Evolutionary conservation across 2,888 invertebrate species (phyloP), one percentile per base, ranked within the genome.

Genomic region (Macropis europaea): DNA sequence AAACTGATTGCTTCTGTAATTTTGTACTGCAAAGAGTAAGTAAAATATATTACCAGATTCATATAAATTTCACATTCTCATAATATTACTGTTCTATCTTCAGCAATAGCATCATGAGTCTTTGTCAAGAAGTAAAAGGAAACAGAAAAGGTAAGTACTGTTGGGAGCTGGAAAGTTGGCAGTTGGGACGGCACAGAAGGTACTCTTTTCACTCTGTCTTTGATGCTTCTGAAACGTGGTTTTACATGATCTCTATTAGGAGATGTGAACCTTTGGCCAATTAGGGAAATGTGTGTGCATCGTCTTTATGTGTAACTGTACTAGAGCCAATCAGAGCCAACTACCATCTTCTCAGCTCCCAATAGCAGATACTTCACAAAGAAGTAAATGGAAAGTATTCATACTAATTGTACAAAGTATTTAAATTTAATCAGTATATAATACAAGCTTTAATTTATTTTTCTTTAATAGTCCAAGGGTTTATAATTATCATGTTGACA

Each of bases 1-100:
- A 98, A 98, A 90, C 91, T 98, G 56, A 76, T 96, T 0, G 92
- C 94, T 26, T 97, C 97, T 0, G 89, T 93, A 26, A 77, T 91
- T 56, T 90, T 97, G 2, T 98, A 95, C 85, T 93, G 94, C 81
- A 92, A 91, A 86, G 93, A 94, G 94, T 94, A 91, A 91, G 93
- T 90, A 70, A 13, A 57, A 13, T 7, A 43, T 42, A 42, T 26
- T 56, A n/a, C 59, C 15, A 19, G 9, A 54, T 40, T 42, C 5
- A n/a, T 5, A 24, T 9, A 22, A n/a, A 42, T n/a, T 17, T 34
- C n/a, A 2, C 36, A 38, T 40, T 30, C 4, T 34, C 13, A 6
- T 40, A 32, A 22, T 15, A 38, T 53, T 22, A 28, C 28, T 22
- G 1, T 24, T 56, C 68, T 59, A 48, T 71, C 85, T 84, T 28